These are phyloP conservation scores for Erethizon dorsatum DNA, from an alignment of 2,797 vertebrate species.

Conservation along the genomic window DNA sequence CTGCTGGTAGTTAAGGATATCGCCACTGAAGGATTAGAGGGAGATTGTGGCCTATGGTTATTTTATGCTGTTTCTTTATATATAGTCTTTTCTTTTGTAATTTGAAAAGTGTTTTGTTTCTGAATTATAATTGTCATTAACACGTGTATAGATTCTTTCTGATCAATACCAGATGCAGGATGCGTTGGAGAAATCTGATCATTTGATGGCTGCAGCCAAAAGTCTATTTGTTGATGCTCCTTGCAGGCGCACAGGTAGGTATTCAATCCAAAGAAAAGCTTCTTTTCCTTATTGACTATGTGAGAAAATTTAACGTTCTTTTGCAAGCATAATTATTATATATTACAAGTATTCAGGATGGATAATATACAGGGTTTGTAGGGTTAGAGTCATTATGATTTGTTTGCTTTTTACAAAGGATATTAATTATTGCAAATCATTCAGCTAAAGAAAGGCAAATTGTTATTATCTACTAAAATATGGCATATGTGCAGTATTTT, in stretches of 20 bases:
- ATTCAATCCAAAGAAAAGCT: conserved; percentile 9
- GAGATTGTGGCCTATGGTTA: neutral
- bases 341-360: neutral
- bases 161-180: conserved; percentile 94
- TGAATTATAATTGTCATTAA: conserved; percentile 73
- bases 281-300: conserved; percentile 38
- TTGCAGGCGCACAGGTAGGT: conserved; percentile 93
- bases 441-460: conserved; percentile 53
- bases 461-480: conserved; percentile 43
- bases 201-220: conserved; percentile 93
- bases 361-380: neutral
- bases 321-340: conserved; percentile 25
- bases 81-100: conserved; percentile 50
- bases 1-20: conserved; percentile 66
- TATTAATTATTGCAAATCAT: conserved; percentile 35
- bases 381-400: conserved; percentile 7
- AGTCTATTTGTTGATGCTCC: conserved; percentile 93
- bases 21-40: conserved; percentile 48
- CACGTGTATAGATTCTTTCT: conserved; percentile 92
- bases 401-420: conserved; percentile 53
- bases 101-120: conserved; percentile 57
- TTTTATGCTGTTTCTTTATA: neutral
- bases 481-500: neutral
- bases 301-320: conserved; percentile 44
- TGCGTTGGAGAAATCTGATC: conserved; percentile 93